Evolutionary conservation across 2,113 vertebrate genomes (phyloP).

Genomic region (Antennarius striatus): DNA sequence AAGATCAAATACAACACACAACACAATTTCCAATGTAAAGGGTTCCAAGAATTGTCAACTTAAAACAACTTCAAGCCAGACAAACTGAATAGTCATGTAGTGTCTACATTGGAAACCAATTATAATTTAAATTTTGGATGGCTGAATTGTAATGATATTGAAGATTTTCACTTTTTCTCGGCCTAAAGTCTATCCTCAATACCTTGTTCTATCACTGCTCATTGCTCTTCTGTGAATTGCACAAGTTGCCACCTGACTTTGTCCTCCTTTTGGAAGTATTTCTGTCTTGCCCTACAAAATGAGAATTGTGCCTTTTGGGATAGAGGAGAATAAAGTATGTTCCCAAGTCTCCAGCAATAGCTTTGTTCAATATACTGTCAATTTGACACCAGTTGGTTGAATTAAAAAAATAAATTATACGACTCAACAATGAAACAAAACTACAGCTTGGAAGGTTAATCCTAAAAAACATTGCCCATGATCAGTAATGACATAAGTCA

Average conservation of each 20-base stretch:
- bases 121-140: background rate
- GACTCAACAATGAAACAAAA: too few relatives aligned
- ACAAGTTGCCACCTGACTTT: conserved; percentile 31
- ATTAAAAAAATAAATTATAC: too few relatives aligned
- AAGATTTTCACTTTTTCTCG: background rate
- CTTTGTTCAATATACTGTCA: conserved; percentile 20
- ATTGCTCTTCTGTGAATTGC: conserved; percentile 34
- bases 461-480: too few relatives aligned
- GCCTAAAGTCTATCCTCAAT: conserved; percentile 4
- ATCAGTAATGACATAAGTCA: too few relatives aligned
- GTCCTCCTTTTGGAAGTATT: conserved; percentile 67
- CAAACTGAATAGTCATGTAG: too few relatives aligned
- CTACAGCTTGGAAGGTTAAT: too few relatives aligned
- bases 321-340: conserved; percentile 42
- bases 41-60: too few relatives aligned
- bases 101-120: background rate
- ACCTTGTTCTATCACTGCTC: conserved; percentile 23
- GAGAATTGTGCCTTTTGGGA: conserved; percentile 47
- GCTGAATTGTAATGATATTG: background rate
- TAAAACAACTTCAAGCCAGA: too few relatives aligned
- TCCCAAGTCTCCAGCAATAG: conserved; percentile 40
- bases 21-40: too few relatives aligned
- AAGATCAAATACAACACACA: too few relatives aligned
- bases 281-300: conserved; percentile 64
- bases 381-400: background rate